phyloP scores from a whole-genome alignment of 2,113 vertebrate genomes.

The Macrotis lagotis region DNA sequence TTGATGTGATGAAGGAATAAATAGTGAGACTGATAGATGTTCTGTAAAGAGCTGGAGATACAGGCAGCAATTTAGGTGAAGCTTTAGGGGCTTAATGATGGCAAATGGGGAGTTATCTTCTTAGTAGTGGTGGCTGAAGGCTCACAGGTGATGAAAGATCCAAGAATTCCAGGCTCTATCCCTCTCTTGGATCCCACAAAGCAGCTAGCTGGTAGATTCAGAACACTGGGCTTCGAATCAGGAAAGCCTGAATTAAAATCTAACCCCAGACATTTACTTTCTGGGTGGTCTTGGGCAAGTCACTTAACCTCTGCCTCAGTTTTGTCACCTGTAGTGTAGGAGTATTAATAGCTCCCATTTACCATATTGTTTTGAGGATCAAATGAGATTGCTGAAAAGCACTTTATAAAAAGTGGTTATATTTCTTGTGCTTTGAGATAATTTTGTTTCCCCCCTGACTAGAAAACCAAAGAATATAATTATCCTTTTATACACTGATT shows the following conservation, averaged over 20 bases:
- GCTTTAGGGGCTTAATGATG: background rate
- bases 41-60: background rate
- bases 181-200: background rate
- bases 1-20: background rate
- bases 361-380: background rate
- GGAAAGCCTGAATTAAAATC: background rate
- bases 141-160: background rate
- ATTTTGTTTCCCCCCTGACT: background rate
- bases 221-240: background rate
- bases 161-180: background rate
- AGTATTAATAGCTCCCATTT: background rate
- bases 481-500: background rate
- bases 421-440: background rate
- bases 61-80: background rate
- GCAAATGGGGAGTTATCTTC: background rate
- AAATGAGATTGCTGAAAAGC: background rate
- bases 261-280: background rate
- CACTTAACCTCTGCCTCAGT: slow-evolving; percentile 27
- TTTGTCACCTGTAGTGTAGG: slow-evolving; percentile 17
- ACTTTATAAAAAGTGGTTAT: background rate
- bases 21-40: background rate
- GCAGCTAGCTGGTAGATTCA: background rate
- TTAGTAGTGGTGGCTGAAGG: background rate
- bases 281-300: slow-evolving; percentile 19
- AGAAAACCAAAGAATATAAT: background rate